Base-by-base conservation (phyloP, 2,888 invertebrate genomes). In the Andrena dorsata region DNA sequence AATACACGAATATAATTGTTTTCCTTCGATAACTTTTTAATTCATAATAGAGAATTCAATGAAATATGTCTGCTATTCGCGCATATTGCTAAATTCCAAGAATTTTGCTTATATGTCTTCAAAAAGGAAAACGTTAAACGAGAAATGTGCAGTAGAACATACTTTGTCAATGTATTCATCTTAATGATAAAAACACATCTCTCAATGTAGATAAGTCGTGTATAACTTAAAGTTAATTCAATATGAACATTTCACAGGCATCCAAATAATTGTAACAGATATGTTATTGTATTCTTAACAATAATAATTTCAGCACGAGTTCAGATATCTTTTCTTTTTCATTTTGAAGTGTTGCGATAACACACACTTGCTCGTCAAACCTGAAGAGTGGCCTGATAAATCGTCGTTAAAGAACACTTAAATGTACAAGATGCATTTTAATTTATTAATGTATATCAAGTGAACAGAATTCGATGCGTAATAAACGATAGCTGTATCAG, bases 1-100 rank as follows among this genome's bases (percentile, higher is more conserved):
- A 74, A 79, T 86, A 82, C 76, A 79, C 61, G 74, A 84, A 83
- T n/a, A 83, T 88, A 47, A 84, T 86, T 86, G 80, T 86, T 86
- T 87, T 85, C 83, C 86, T 89, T 86, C 82, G 58, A 65, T 35
- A 58, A 1, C n/a, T 53, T 61, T 82, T 58, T 41, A 51, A 65
- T 26, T 58, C 60, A 47, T 58, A 73, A 65, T 51, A 35, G 6
- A 53, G 47, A 61, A 61, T 74, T 53, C n/a, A 73, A 79, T 58
- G 41, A 41, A 65, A 56, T 2, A 13, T 60, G 61, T 49, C 20
- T 10, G 28, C 20, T 63, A 56, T 63, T 26, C 16, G 61, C 56
- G 69, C 35, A 30, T n/a, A n/a, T 49, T 63, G 56, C 35, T 56
- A 69, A 68, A 26, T 47, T 61, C 16, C 41, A 23, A 32, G 32